Percentiles rank a stretch among this genome's conserved stretches.
Evolutionary conservation across 1,140 invertebrate genomes (phyloP).

Genomic region (Dinoponera quadriceps): DNA sequence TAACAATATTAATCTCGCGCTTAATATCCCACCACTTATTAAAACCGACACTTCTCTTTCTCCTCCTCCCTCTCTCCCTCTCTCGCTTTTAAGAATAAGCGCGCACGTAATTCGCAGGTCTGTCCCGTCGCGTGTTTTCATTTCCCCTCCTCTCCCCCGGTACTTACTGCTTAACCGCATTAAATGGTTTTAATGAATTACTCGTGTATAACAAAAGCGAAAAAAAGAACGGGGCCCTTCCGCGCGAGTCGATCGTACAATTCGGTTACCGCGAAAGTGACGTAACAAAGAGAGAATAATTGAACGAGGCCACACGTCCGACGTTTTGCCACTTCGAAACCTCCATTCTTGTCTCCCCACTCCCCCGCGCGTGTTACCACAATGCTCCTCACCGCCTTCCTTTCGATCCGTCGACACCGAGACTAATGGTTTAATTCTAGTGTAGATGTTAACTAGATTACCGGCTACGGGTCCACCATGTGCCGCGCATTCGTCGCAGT

Average conservation of each 20-base stretch:
- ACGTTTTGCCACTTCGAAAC: slow-evolving; percentile 33
- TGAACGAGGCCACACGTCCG: slow-evolving; percentile 61
- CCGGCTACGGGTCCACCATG: slow-evolving; percentile 62
- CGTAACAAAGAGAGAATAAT: slow-evolving; percentile 66
- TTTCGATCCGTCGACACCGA: slow-evolving; percentile 45
- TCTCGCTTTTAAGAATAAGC: too few relatives aligned
- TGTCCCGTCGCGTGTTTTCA: too few relatives aligned
- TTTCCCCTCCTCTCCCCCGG: slow-evolving; percentile 6
- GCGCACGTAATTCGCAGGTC: slow-evolving; percentile 15
- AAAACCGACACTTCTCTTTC: slow-evolving; percentile 28
- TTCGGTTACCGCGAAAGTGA: slow-evolving; percentile 48
- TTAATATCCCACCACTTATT: slow-evolving; percentile 11
- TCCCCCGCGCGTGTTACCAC: not conserved
- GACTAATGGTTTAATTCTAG: slow-evolving; percentile 81
- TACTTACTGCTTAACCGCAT: slow-evolving; percentile 47
- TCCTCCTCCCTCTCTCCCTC: too few relatives aligned
- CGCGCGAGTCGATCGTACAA: slow-evolving; percentile 20
- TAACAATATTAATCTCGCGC: not conserved
- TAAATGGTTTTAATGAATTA: slow-evolving; percentile 58
- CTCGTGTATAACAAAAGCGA: slow-evolving; percentile 48
- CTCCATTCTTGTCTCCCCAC: too few relatives aligned
- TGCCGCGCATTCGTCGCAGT: slow-evolving; percentile 69
- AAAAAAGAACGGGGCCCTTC: slow-evolving; percentile 43
- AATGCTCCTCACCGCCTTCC: slow-evolving; percentile 30
- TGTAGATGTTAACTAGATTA: slow-evolving; percentile 82